A percentile compares a stretch with the other conserved stretches of the same genome.
These are phyloP conservation scores for Rhingia campestris DNA, from an alignment of 2,888 invertebrate genomes.

Conservation along the genomic window DNA sequence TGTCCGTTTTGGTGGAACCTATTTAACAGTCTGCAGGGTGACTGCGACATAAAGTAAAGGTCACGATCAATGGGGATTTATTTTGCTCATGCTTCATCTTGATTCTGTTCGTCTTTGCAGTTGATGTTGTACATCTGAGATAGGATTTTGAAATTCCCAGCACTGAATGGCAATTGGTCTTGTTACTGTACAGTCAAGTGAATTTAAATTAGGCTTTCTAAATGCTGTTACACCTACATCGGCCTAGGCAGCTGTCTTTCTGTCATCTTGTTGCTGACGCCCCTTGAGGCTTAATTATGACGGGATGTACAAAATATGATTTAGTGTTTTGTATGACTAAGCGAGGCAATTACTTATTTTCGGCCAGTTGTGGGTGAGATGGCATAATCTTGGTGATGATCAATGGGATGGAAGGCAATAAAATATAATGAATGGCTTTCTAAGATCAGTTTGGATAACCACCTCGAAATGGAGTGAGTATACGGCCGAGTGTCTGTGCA, in stretches of 20 bases:
- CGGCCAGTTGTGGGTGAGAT: slow-evolving; percentile 8
- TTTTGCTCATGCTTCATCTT: slow-evolving; percentile 23
- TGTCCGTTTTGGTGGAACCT: slow-evolving; percentile 35
- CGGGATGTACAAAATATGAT: not conserved
- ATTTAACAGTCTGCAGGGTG: slow-evolving; percentile 40
- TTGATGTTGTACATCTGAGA: slow-evolving; percentile 8
- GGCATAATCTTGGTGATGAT: slow-evolving; percentile 8
- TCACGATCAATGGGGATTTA: slow-evolving; percentile 60
- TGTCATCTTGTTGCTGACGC: slow-evolving; percentile 15
- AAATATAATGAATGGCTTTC: slow-evolving; percentile 24
- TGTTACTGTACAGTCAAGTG: slow-evolving; percentile 5
- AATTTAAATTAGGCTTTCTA: slow-evolving; percentile 43
- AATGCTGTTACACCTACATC: slow-evolving; percentile 16
- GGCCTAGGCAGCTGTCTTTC: not conserved
- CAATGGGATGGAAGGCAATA: slow-evolving; percentile 2
- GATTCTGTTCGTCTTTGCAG: slow-evolving; percentile 13
- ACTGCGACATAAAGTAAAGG: slow-evolving; percentile 53
- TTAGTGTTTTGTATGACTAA: not conserved
- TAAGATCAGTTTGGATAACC: not conserved
- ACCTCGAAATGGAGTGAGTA: not conserved
- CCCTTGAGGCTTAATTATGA: slow-evolving; percentile 5
- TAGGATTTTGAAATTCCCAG: slow-evolving; percentile 6
- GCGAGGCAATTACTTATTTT: not conserved
- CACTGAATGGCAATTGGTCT: slow-evolving; percentile 25
- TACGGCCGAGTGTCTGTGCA: not conserved